Percentiles rank a stretch among this genome's conserved stretches.
Conservation (phyloP, 1,140 invertebrate genomes). For the Reticulitermes speratus region DNA sequence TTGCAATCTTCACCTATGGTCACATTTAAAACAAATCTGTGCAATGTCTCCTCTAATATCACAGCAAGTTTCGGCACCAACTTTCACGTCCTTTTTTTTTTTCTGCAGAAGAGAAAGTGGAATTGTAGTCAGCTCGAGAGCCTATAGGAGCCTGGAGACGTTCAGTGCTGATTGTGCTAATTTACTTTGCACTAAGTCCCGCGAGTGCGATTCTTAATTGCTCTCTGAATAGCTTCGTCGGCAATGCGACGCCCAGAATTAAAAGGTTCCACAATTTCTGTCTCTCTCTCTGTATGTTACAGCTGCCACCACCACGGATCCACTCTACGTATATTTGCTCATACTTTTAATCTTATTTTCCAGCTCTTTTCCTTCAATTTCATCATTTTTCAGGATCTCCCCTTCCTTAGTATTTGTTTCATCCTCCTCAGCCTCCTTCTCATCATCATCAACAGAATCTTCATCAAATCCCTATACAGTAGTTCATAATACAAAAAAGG, state of each 20-base stretch:
- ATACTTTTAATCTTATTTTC: neutral
- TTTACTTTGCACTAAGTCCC: neutral
- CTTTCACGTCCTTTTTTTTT: neutral
- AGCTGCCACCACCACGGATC: neutral
- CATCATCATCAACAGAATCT: neutral
- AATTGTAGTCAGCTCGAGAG: neutral
- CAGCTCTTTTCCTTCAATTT: neutral
- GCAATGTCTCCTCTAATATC: too few species aligned
- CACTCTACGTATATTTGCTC: neutral
- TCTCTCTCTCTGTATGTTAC: too few species aligned
- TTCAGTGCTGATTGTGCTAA: constrained; percentile 5
- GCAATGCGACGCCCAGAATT: constrained; percentile 2
- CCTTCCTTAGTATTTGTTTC: neutral
- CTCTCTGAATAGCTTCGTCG: neutral
- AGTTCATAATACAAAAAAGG: neutral
- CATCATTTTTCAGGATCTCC: neutral
- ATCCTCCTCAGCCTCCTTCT: neutral
- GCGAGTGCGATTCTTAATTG: neutral
- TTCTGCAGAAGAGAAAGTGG: neutral
- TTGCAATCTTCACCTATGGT: too few species aligned
- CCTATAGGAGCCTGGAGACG: neutral
- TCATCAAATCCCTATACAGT: neutral
- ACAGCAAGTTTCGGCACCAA: neutral
- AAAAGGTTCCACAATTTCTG: neutral
- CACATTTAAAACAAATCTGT: too few species aligned